Conservation (phyloP, 2,888 invertebrate genomes). For the Andrena flavipes region DNA sequence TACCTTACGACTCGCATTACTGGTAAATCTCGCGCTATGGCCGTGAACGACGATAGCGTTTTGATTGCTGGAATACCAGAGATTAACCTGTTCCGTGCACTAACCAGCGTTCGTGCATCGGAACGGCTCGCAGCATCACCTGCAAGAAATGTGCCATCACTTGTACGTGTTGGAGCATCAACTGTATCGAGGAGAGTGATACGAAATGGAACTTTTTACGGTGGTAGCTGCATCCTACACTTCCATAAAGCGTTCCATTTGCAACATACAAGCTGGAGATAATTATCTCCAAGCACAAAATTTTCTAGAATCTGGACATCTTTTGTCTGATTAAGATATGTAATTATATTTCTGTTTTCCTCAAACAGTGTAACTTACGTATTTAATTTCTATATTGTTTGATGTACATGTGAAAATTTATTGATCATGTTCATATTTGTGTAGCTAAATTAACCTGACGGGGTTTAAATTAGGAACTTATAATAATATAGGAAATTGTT, state of each 20-base stretch:
- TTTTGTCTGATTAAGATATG: too few species aligned
- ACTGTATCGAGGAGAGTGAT: not conserved
- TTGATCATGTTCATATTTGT: too few species aligned
- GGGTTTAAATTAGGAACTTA: too few species aligned
- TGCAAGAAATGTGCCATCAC: not conserved
- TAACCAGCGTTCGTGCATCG: constrained; percentile 31
- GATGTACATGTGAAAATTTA: too few species aligned
- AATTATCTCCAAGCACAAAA: not conserved
- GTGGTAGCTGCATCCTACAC: not conserved
- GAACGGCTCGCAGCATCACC: not conserved
- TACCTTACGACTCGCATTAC: constrained; percentile 79
- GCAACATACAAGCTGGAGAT: not conserved
- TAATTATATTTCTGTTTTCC: too few species aligned
- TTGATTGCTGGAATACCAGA: constrained; percentile 75
- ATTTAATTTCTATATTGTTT: too few species aligned
- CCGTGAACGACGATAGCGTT: constrained; percentile 74
- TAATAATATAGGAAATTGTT: too few species aligned
- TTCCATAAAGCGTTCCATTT: not conserved
- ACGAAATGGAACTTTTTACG: not conserved
- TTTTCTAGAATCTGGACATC: too few species aligned
- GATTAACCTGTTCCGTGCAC: constrained; percentile 78
- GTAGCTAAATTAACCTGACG: too few species aligned
- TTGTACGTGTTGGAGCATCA: not conserved
- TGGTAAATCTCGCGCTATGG: constrained; percentile 78
- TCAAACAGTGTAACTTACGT: too few species aligned